Evolutionary conservation across 2,797 vertebrate species (phyloP), one percentile per base, ranked within the genome.

Genomic region (Poeciliopsis gracilis): DNA sequence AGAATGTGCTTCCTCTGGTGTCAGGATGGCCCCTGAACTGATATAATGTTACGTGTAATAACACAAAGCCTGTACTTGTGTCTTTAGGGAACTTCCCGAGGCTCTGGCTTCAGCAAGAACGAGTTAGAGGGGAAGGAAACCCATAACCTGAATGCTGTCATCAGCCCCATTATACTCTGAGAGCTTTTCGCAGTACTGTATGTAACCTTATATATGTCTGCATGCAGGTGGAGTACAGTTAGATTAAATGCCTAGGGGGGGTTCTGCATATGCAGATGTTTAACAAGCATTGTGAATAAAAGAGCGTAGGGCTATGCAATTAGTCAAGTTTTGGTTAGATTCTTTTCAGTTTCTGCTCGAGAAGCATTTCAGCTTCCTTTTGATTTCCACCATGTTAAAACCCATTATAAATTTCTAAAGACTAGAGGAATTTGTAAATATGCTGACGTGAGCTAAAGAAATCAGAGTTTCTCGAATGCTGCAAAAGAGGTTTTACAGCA

Each of bases 31-130:
- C 57, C 74, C 77, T 9, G 69, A 78, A 75, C 63, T 18, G 57
- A 88, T 87, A 86, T 92, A 90, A 41, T 75, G 91, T 93, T 94
- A 91, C 92, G 88, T 63, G 67, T 86, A 92, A 91, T 84, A 89
- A 92, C 28, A 91, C 89, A 90, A 93, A 91, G 89, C 76, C 75
- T 83, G 88, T 75, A 77, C 81, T 89, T 88, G 87, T 89, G 85
- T 88, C 88, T 85, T 84, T 13, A n/a, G 82, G 87, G 87, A 90
- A 86, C 77, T 86, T 90, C 83, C 79, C 73, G 30, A 46, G 71
- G 51, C 83, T 84, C 76, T 77, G 77, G 57, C 82, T 87, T 86
- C 79, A 80, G 77, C 67, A 81, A 43, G 72, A 82, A 66, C 11
- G 3, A 81, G 81, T 77, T 61, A 81, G 72, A 85, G 72, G 70